Percentiles rank a stretch among this genome's conserved stretches.
Evolutionary conservation across 2,113 vertebrate genomes (phyloP).

Genomic region (Ornithorhynchus anatinus): DNA sequence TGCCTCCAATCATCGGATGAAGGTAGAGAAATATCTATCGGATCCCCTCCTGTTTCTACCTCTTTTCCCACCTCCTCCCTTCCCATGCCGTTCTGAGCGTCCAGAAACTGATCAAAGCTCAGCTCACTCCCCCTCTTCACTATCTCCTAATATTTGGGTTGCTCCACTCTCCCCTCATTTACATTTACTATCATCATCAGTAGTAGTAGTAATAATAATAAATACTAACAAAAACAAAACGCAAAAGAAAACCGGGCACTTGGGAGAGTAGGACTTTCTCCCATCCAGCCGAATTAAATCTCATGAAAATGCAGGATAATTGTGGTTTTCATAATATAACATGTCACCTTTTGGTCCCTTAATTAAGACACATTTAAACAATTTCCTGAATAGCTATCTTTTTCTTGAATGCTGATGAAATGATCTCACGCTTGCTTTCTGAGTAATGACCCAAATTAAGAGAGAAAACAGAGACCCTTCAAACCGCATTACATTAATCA

Average conservation of each 20-base stretch:
- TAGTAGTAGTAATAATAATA: not conserved
- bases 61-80: too few species aligned
- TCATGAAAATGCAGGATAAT: not conserved
- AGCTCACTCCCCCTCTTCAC: not conserved
- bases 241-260: too few species aligned
- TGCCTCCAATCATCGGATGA: not conserved
- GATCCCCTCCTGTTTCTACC: too few species aligned
- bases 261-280: not conserved
- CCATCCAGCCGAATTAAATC: not conserved
- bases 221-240: too few species aligned
- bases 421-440: conserved; percentile 87
- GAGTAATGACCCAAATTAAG: conserved; percentile 94
- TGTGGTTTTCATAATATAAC: not conserved
- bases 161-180: not conserved
- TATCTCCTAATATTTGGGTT: not conserved
- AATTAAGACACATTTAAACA: conserved; percentile 59
- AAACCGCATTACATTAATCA: conserved; percentile 91
- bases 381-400: conserved; percentile 69
- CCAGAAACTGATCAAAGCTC: too few species aligned
- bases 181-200: not conserved
- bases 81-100: too few species aligned
- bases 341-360: conserved; percentile 32
- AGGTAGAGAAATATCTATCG: too few species aligned
- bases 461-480: conserved; percentile 90
- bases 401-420: conserved; percentile 75